A percentile compares a stretch with the other conserved stretches of the same genome.
phyloP scores from a whole-genome alignment of 2,888 invertebrate genomes.

The Cantharis flavilabris region DNA sequence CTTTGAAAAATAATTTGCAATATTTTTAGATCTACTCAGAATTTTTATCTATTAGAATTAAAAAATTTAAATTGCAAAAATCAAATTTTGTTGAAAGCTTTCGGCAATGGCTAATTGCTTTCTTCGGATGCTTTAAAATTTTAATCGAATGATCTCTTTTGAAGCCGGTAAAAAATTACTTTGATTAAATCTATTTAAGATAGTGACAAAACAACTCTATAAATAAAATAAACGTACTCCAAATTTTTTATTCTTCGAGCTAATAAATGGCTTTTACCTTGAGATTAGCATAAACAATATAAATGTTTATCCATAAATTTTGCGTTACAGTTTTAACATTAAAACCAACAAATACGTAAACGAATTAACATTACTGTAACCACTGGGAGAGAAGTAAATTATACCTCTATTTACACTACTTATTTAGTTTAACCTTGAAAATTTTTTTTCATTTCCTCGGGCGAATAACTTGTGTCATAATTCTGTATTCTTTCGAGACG shows the following conservation, averaged over 20 bases:
- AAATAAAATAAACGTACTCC: not conserved
- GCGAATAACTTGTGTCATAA: slow-evolving; percentile 9
- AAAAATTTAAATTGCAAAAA: too few species aligned
- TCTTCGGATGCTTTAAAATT: too few species aligned
- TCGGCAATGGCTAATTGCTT: too few species aligned
- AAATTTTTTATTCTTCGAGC: not conserved
- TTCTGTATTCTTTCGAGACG: slow-evolving; percentile 2
- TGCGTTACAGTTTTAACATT: not conserved
- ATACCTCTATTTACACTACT: not conserved
- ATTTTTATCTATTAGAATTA: too few species aligned
- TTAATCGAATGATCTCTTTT: not conserved
- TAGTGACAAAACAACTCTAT: not conserved
- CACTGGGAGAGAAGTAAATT: not conserved
- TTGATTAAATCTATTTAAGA: not conserved
- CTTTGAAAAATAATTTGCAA: too few species aligned
- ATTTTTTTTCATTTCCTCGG: not conserved
- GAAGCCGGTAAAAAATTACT: not conserved
- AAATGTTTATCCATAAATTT: not conserved
- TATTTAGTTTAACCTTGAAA: slow-evolving; percentile 1
- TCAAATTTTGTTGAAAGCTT: too few species aligned
- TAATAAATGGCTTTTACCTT: not conserved
- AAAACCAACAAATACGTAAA: not conserved
- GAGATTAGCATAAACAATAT: not conserved
- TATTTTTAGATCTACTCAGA: too few species aligned
- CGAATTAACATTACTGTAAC: not conserved